phyloP scores from a whole-genome alignment of 2,797 vertebrate genomes.

The Iguana delicatissima region DNA sequence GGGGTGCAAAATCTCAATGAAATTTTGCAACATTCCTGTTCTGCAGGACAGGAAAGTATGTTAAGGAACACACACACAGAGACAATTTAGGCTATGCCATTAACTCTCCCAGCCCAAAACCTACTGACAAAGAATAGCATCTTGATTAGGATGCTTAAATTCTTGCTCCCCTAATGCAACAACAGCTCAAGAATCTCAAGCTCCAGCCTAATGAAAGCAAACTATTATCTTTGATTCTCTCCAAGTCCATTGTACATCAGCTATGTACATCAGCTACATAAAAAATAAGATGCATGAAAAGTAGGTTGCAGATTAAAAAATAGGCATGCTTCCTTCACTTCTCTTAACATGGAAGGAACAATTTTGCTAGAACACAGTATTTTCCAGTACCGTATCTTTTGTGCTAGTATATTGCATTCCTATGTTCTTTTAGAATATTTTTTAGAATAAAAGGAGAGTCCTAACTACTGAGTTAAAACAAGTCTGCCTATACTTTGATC shows the following conservation, averaged over 20 bases:
- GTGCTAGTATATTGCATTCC: not conserved
- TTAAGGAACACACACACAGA: not conserved
- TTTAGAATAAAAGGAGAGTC: rapidly evolving
- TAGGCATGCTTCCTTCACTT: not conserved
- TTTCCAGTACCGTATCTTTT: not conserved
- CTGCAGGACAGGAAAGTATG: not conserved
- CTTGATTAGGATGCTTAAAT: not conserved
- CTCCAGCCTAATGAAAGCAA: not conserved
- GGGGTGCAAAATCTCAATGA: constrained; percentile 31
- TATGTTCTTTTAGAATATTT: not conserved
- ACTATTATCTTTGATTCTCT: constrained; percentile 59
- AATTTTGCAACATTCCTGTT: not conserved
- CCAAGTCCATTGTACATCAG: not conserved
- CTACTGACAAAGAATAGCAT: not conserved
- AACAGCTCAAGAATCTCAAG: not conserved
- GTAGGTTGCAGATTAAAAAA: not conserved
- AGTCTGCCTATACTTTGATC: not conserved
- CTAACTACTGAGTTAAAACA: not conserved
- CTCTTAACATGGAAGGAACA: constrained; percentile 7
- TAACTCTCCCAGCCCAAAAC: not conserved
- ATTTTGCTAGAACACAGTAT: not conserved
- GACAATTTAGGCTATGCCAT: not conserved
- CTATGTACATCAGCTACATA: constrained; percentile 37
- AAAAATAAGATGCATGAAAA: constrained; percentile 27
- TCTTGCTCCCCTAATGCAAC: not conserved